Base-by-base conservation (phyloP, 2,888 invertebrate genomes). In the Tillus elongatus region DNA sequence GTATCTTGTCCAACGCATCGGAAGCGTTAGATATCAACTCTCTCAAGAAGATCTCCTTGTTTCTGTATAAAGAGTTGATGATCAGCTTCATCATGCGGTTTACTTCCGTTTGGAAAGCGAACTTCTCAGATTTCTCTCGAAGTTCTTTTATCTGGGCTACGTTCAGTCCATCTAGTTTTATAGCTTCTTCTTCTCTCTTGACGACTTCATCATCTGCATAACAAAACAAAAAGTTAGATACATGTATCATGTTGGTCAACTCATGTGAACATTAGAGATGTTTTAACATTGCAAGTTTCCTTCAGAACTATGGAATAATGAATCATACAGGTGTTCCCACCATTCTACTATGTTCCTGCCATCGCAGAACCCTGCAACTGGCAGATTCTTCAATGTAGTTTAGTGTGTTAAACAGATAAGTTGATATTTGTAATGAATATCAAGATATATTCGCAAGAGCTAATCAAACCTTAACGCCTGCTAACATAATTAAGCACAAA, bases 81-180 rank as follows among this genome's bases (percentile, higher is more conserved):
- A 98, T 98, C 41, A 98, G 78, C 68, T 98, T 99, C 98, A 98
- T 99, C 95, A 99, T 96, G 40, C 97, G 85, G 70, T 95, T 95
- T 28, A 99, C 98, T 71, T 98, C 98, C 1, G 98, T 95, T 71
- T 98, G 91, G 73, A 96, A 97, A 14, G 79, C 76, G 61, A 79
- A 85, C 63, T 86, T 90, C 61, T 89, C 85, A 1, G 95, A 82
- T 58, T 82, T 84, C 31, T 90, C 91, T 42, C 88, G 72, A 30
- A 98, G 66, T 69, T 96, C 90, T 53, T 88, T 89, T 62, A 93
- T 72, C 69, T 98, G 91, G 11, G 93, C 86, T 11, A 90, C 90
- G 70, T 86, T 96, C 40, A 98, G 71, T 2, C 89, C 91, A 70
- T 98, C 98, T 36, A 96, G 69, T 59, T 91, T 88, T 51, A 97